phyloP scores from a whole-genome alignment of 2,113 vertebrate species.

The Nicator chloris region DNA sequence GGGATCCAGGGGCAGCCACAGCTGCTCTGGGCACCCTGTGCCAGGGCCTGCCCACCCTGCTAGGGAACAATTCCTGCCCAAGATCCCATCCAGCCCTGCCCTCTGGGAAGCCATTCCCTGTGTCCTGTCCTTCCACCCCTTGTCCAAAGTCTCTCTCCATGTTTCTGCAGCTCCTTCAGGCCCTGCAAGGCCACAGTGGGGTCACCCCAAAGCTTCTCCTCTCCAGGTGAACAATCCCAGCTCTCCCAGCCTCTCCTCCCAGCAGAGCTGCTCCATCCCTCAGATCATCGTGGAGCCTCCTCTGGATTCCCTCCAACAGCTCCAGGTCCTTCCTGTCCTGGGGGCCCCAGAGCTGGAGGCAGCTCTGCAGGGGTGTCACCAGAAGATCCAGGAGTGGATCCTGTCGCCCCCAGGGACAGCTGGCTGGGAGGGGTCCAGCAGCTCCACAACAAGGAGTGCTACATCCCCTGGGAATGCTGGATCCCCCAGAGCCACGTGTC shows the following conservation, averaged over 20 bases:
- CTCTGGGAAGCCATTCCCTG: neutral
- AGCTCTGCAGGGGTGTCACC: neutral
- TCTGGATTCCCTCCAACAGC: neutral
- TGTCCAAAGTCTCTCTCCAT: neutral
- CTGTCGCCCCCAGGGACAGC: neutral
- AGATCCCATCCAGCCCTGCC: rapidly evolving
- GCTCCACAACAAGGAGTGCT: rapidly evolving
- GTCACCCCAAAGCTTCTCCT: neutral
- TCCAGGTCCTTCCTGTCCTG: neutral
- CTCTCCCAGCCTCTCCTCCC: neutral
- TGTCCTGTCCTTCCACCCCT: neutral
- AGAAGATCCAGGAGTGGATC: neutral
- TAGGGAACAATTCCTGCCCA: neutral
- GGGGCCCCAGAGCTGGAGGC: neutral
- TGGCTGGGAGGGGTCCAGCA: neutral
- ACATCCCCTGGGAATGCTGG: rapidly evolving
- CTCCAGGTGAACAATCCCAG: neutral
- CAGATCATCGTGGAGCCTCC: neutral
- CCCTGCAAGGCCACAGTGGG: neutral
- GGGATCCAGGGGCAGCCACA: neutral
- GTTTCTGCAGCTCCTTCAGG: neutral
- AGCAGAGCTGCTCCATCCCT: neutral
- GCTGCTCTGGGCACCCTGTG: rapidly evolving
- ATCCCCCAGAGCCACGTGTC: rapidly evolving
- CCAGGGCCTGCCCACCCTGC: neutral